phyloP scores from a whole-genome alignment of 2,797 vertebrate genomes.

The Coluber constrictor region DNA sequence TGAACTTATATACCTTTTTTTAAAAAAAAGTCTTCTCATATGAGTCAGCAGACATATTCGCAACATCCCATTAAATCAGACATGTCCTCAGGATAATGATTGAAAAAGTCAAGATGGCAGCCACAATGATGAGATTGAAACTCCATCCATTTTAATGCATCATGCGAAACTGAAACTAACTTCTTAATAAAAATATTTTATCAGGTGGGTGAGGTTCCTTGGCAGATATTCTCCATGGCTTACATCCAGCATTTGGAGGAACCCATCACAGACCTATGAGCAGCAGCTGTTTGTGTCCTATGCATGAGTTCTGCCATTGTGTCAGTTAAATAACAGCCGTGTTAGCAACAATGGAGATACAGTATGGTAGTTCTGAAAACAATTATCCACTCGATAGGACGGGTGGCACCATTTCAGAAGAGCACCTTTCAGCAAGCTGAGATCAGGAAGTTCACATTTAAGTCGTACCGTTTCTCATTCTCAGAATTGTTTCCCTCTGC shows the following conservation, averaged over 20 bases:
- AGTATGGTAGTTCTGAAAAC: neutral
- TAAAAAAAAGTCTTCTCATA: neutral
- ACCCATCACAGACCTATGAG: neutral
- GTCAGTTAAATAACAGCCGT: neutral
- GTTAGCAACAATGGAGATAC: neutral
- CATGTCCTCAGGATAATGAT: neutral
- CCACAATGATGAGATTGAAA: neutral
- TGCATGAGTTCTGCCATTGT: neutral
- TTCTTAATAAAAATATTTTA: neutral
- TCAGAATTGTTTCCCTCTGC: conserved; percentile 45
- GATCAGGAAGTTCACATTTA: conserved; percentile 52
- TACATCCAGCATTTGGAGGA: neutral
- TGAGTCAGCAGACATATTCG: neutral
- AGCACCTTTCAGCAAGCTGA: conserved; percentile 40
- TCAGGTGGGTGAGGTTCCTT: neutral
- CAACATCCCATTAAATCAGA: neutral
- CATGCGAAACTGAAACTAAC: neutral
- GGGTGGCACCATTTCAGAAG: conserved; percentile 35
- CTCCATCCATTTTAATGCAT: neutral
- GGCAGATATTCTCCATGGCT: neutral
- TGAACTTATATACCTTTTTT: neutral
- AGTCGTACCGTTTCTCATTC: neutral
- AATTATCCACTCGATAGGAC: conserved; percentile 14
- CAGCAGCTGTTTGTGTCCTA: neutral
- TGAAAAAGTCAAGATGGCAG: neutral